Conservation (phyloP, 2,888 invertebrate genomes). For the Schizotus pectinicornis region DNA sequence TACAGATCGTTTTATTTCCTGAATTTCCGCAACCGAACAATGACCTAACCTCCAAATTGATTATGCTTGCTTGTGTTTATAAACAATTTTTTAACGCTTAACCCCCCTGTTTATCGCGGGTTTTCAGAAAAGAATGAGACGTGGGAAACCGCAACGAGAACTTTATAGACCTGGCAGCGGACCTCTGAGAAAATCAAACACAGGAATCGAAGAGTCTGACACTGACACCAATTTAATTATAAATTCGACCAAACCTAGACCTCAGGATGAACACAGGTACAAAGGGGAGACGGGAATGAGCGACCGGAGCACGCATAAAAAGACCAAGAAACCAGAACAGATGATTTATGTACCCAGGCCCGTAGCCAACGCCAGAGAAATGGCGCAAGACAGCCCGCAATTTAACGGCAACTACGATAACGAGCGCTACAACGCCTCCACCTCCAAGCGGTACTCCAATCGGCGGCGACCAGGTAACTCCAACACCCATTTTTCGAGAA, state of each 20-base stretch:
- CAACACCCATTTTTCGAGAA: neutral
- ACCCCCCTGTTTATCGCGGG: slow-evolving; percentile 35
- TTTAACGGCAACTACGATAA: slow-evolving; percentile 32
- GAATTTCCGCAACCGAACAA: neutral
- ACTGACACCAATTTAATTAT: slow-evolving; percentile 47
- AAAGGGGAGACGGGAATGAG: slow-evolving; percentile 19
- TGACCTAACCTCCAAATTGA: slow-evolving; percentile 41
- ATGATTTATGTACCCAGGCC: slow-evolving; percentile 60
- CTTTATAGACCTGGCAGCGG: slow-evolving; percentile 81
- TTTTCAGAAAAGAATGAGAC: slow-evolving; percentile 54
- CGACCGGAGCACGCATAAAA: slow-evolving; percentile 43
- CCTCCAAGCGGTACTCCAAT: slow-evolving; percentile 46
- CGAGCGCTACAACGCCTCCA: slow-evolving; percentile 28
- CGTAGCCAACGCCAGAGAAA: slow-evolving; percentile 42
- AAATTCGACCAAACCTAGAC: slow-evolving; percentile 38
- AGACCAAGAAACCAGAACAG: slow-evolving; percentile 64
- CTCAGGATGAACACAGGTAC: slow-evolving; percentile 12
- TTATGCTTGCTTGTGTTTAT: slow-evolving; percentile 40
- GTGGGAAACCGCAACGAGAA: slow-evolving; percentile 72
- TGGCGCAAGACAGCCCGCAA: slow-evolving; percentile 29
- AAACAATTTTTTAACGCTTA: slow-evolving; percentile 37
- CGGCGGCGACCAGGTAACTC: slow-evolving; percentile 35
- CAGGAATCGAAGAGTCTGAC: slow-evolving; percentile 66
- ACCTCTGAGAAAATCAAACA: slow-evolving; percentile 71
- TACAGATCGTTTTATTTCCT: neutral